These are phyloP conservation scores for Agriopis marginaria DNA, from an alignment of 2,888 invertebrate species.

Conservation along the genomic window DNA sequence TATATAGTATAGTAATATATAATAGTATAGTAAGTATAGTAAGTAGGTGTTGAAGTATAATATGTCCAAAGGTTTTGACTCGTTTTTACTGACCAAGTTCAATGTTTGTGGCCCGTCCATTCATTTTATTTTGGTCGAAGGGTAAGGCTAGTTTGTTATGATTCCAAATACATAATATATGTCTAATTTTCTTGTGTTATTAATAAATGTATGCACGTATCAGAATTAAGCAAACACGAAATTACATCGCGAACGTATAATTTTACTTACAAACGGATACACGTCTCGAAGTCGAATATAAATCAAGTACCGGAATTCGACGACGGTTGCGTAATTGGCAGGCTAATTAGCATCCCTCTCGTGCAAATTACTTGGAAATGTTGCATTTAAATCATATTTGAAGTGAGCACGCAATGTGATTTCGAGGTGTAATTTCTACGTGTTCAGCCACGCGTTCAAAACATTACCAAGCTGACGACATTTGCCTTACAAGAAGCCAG, in stretches of 20 bases:
- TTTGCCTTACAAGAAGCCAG: not conserved
- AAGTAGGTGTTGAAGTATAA: too few species aligned
- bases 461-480: not conserved
- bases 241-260: slow-evolving; percentile 28
- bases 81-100: too few species aligned
- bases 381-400: slow-evolving; percentile 18
- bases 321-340: slow-evolving; percentile 39
- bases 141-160: too few species aligned
- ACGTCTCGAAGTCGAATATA: slow-evolving; percentile 35
- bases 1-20: too few species aligned
- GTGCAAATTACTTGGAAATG: slow-evolving; percentile 26
- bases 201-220: not conserved
- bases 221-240: slow-evolving; percentile 15
- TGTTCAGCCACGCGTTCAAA: not conserved
- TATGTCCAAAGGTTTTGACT: too few species aligned
- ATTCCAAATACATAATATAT: too few species aligned
- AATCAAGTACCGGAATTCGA: slow-evolving; percentile 37
- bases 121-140: too few species aligned
- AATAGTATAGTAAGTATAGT: too few species aligned
- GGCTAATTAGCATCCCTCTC: slow-evolving; percentile 31
- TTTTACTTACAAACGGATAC: slow-evolving; percentile 30
- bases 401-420: slow-evolving; percentile 14
- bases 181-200: too few species aligned
- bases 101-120: too few species aligned
- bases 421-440: slow-evolving; percentile 7